Evolutionary conservation across 2,888 invertebrate genomes (phyloP).

Genomic region (Nysson spinosus): DNA sequence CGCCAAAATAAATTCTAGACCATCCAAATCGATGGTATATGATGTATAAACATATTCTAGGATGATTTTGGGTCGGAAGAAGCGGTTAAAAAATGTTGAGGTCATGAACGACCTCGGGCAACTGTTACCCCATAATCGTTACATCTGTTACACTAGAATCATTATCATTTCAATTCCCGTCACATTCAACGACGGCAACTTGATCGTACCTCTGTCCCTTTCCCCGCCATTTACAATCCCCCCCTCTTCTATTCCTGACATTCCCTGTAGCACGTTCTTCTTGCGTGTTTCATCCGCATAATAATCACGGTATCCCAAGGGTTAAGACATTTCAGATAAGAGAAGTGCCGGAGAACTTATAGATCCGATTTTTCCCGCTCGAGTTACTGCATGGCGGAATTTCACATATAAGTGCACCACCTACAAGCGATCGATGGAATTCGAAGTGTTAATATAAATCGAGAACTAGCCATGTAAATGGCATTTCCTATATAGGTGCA

Average conservation of each 20-base stretch:
- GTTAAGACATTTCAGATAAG: slow-evolving; percentile 22
- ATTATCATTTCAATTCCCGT: slow-evolving; percentile 42
- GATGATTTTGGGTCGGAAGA: too few relatives aligned
- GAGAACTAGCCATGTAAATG: background rate
- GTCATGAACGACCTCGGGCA: slow-evolving; percentile 8
- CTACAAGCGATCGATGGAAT: slow-evolving; percentile 17
- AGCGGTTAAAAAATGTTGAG: slow-evolving; percentile 2
- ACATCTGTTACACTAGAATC: slow-evolving; percentile 44
- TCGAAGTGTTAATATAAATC: background rate
- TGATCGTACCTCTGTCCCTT: background rate
- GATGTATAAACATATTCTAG: too few relatives aligned
- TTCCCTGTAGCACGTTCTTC: too few relatives aligned
- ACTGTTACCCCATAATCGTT: slow-evolving; percentile 29
- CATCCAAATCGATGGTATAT: too few relatives aligned
- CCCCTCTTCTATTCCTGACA: too few relatives aligned
- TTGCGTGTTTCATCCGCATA: slow-evolving; percentile 14
- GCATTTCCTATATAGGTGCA: too few relatives aligned
- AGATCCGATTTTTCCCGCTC: slow-evolving; percentile 22
- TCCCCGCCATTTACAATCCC: too few relatives aligned
- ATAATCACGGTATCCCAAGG: slow-evolving; percentile 14
- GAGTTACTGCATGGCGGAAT: slow-evolving; percentile 11
- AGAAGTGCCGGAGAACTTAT: slow-evolving; percentile 1
- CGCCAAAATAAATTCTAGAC: too few relatives aligned
- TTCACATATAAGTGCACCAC: slow-evolving; percentile 2
- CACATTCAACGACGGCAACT: background rate